phyloP scores from a whole-genome alignment of 2,888 invertebrate species.

The Synergus laeviventris region DNA sequence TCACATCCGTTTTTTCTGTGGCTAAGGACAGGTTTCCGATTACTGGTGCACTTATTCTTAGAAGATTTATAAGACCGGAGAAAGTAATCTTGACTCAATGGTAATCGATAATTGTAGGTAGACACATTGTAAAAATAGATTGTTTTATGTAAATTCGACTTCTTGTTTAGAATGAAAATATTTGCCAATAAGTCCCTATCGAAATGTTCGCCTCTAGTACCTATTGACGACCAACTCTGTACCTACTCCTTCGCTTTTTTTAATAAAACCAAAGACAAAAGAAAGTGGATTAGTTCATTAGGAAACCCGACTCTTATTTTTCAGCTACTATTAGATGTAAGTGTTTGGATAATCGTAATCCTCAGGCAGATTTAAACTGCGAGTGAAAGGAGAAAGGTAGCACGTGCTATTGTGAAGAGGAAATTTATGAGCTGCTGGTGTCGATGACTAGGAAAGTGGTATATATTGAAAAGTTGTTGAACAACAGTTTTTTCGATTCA shows the following conservation, averaged over 20 bases:
- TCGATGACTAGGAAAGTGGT: conserved; percentile 15
- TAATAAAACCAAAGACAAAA: conserved; percentile 73
- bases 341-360: conserved; percentile 24
- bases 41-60: background rate
- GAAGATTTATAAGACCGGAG: background rate
- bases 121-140: conserved; percentile 7
- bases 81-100: conserved; percentile 8
- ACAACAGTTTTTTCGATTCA: background rate
- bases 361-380: background rate
- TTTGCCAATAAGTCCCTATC: conserved; percentile 10
- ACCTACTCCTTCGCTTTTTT: conserved; percentile 62
- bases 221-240: conserved; percentile 51
- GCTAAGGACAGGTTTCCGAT: too few relatives aligned
- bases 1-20: too few relatives aligned
- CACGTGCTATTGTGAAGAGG: background rate
- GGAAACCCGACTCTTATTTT: background rate
- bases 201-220: conserved; percentile 23
- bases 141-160: background rate
- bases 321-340: background rate
- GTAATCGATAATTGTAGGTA: conserved; percentile 19
- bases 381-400: conserved; percentile 39
- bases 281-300: conserved; percentile 38
- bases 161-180: background rate
- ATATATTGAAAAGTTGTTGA: background rate
- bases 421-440: conserved; percentile 9